Conservation (phyloP, 53 echinoderm and acorn worm species). For the Crossaster papposus region DNA sequence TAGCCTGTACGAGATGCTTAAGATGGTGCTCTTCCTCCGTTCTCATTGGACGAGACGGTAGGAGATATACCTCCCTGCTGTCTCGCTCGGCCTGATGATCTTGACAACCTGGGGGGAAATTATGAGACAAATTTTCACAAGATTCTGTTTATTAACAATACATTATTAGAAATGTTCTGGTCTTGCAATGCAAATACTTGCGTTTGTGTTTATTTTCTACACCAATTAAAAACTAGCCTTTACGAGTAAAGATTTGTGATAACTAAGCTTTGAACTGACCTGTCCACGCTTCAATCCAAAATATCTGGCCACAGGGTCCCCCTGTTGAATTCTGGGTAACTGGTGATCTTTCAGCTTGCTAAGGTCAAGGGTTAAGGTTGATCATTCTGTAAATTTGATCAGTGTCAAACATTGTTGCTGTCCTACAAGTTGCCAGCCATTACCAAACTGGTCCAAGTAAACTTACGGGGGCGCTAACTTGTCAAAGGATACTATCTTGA, state of each 20-base stretch:
- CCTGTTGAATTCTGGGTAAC: conserved; percentile 93
- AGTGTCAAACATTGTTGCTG: neutral
- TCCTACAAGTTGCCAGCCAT: no score
- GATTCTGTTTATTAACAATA: neutral
- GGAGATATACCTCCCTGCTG: conserved; percentile 98
- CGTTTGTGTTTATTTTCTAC: no score
- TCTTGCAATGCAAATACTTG: no score
- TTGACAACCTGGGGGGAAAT: conserved; percentile 80
- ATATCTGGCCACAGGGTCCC: conserved; percentile 96
- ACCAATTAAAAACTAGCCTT: no score
- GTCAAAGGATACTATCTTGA: conserved; percentile 97
- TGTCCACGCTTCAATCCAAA: conserved; percentile 99
- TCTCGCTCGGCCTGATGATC: conserved; percentile 98
- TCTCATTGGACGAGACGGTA: conserved; percentile 96
- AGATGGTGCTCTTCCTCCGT: neutral
- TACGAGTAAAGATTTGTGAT: no score
- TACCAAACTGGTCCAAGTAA: no score
- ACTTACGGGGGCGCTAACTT: neutral
- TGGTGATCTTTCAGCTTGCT: conserved; percentile 98
- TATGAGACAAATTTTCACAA: neutral
- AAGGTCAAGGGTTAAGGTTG: conserved; percentile 28
- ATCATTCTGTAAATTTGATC: neutral
- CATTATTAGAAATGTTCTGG: no score
- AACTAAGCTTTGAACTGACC: conserved; percentile 71
- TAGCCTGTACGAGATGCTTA: neutral